Base-by-base conservation (phyloP, 2,113 vertebrate genomes). In the Pelvicachromis taeniatus region DNA sequence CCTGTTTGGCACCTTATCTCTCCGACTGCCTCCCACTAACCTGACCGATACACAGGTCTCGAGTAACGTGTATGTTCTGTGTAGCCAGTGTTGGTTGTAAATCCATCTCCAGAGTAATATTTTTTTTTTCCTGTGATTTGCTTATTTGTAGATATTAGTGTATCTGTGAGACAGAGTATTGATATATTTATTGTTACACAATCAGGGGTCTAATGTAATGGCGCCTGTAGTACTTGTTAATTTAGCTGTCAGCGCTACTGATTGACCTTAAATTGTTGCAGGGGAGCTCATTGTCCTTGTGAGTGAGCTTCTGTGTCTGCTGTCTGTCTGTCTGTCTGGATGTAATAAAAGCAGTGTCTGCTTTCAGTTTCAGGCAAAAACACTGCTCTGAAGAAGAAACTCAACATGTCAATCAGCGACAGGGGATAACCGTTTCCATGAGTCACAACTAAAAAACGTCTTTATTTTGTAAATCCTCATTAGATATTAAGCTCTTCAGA, bases 1-100 rank as follows among this genome's bases (percentile, higher is more conserved):
- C 96, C 93, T 97, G 96, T 97, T 97, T 97, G 94, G 95, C 90
- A 95, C 94, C 97, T 98, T 98, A 98, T 98, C 97, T 97, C 91
- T 80, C 68, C 8, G 35, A 88, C 91, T 82, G 81, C 87, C 88
- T 92, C 90, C 89, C 88, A 84, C 86, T 89, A 91, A 91, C 93
- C 91, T 93, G 90, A 90, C 92, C 92, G 87, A 84, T 87, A 80
- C 68, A 52, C 56, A 48, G 45, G 78, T 92, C 87, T 68, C 14
- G 38, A 85, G 84, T 87, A 35, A 73, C 84, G 17, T 42, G 78
- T 68, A 50, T 75, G 55, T 56, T 84, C 81, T 55, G 52, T 63
- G 77, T 82, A 86, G 79, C 50, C 78, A 56, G 19, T 50, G 33
- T 58, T 33, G 77, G 70, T 83, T 81, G 77, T 73, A 83, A 81